phyloP scores from a whole-genome alignment of 2,888 invertebrate species.

The Trachelus stipa region DNA sequence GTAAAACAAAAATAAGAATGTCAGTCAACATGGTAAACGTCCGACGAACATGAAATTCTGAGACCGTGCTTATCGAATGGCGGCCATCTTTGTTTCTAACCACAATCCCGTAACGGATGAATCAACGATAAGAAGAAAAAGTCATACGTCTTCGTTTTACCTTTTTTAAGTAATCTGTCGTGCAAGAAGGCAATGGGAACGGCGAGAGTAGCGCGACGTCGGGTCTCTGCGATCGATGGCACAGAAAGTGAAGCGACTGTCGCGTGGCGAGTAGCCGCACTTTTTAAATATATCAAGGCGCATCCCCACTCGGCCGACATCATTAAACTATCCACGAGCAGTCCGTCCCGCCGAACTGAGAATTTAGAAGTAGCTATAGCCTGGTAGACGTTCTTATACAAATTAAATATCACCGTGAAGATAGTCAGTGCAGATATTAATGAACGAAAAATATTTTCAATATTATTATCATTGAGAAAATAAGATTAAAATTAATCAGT shows the following conservation, averaged over 20 bases:
- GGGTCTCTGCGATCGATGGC: not conserved
- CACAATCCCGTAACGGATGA: not conserved
- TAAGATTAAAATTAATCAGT: not conserved
- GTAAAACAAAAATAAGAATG: not conserved
- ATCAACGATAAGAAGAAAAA: not conserved
- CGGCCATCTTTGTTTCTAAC: not conserved
- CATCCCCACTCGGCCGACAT: conserved; percentile 5
- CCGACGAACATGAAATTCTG: not conserved
- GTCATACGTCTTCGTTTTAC: not conserved
- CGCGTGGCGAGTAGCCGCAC: conserved; percentile 27
- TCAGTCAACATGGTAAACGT: not conserved
- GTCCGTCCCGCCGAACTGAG: not conserved
- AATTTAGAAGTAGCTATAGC: not conserved
- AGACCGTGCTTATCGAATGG: not conserved
- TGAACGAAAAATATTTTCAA: not conserved
- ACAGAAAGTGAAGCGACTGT: conserved; percentile 33
- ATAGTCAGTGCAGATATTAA: not conserved
- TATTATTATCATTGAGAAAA: not conserved
- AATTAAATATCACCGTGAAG: not conserved
- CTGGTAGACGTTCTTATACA: not conserved
- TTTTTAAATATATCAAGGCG: conserved; percentile 6
- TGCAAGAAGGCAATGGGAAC: not conserved
- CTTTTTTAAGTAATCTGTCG: not conserved
- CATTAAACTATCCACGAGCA: not conserved
- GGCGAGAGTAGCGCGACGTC: not conserved